phyloP scores from a whole-genome alignment of 2,113 vertebrate genomes.

The Ptyas mucosa region DNA sequence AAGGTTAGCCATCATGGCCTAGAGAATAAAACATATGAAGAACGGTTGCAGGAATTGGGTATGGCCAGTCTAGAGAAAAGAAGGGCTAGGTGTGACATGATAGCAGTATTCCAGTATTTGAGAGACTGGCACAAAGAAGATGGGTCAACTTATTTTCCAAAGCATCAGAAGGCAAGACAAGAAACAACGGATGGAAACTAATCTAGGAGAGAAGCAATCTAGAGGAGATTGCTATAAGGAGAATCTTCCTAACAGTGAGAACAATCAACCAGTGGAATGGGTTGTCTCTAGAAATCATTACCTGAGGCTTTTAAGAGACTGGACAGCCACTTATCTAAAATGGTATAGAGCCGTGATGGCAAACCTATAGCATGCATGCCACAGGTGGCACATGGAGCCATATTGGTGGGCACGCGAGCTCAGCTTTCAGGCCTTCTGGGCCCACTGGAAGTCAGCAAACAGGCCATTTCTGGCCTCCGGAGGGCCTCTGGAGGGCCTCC shows the following conservation, averaged over 20 bases:
- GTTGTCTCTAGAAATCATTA: background rate
- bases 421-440: no score
- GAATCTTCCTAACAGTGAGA: background rate
- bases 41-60: background rate
- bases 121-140: background rate
- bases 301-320: background rate
- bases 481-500: no score
- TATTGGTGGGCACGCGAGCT: no score
- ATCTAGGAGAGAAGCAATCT: background rate
- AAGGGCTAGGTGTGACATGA: background rate
- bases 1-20: no score
- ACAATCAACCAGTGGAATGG: background rate
- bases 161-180: background rate
- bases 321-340: background rate
- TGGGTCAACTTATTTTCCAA: background rate
- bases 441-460: no score
- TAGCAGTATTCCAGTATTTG: background rate
- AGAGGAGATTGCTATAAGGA: background rate
- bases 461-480: no score
- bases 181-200: background rate
- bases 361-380: no score
- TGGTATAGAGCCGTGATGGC: background rate
- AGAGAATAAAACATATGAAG: background rate
- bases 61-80: background rate
- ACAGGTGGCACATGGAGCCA: no score